phyloP scores from a whole-genome alignment of 2,113 vertebrate genomes.

The Ranitomeya imitator region DNA sequence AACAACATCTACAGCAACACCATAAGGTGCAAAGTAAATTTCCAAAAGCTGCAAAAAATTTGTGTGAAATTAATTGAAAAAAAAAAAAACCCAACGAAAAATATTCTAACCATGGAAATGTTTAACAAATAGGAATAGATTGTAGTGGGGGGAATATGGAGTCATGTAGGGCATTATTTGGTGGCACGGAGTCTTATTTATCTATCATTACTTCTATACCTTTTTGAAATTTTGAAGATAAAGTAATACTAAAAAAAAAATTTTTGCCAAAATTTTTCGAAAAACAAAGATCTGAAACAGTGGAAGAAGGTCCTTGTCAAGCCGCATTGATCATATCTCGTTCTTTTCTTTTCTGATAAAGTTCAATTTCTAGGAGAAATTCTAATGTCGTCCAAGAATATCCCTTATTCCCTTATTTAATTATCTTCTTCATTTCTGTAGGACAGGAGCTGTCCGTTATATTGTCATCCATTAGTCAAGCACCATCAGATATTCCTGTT shows the following conservation, averaged over 20 bases:
- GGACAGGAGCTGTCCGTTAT: constrained; percentile 27
- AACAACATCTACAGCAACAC: constrained; percentile 16
- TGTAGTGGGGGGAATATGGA: no score
- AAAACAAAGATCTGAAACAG: neutral
- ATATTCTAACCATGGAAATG: neutral
- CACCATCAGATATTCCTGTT: constrained; percentile 13
- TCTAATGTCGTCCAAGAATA: constrained; percentile 7
- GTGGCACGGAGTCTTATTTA: no score
- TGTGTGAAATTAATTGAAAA: neutral
- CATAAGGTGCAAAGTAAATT: neutral
- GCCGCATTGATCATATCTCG: neutral
- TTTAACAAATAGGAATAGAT: no score
- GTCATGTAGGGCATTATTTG: no score
- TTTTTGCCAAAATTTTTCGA: neutral
- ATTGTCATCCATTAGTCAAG: constrained; percentile 42
- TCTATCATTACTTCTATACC: no score
- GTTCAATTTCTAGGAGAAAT: constrained; percentile 21
- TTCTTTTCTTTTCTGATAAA: constrained; percentile 3
- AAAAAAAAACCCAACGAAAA: neutral
- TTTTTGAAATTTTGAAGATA: no score
- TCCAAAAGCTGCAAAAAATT: neutral
- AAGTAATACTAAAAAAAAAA: no score
- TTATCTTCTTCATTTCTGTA: constrained; percentile 36
- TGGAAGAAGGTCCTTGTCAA: neutral
- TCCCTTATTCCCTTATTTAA: constrained; percentile 46